Evolutionary conservation across 2,888 invertebrate species (phyloP), one percentile per base, ranked within the genome.

Genomic region (Drosophila nr. perissopoda): DNA sequence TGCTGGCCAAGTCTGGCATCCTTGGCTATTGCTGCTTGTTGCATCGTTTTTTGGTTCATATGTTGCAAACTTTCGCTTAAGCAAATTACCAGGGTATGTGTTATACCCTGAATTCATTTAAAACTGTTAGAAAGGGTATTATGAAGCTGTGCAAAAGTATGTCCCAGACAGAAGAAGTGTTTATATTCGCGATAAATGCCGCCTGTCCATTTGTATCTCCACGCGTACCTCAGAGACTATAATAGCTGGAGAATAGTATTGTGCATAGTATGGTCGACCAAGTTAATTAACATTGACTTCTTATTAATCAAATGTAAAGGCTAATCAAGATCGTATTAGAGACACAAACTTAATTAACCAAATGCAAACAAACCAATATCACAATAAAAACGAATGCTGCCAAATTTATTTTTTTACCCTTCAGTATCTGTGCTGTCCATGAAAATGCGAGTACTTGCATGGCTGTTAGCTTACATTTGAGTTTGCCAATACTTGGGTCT

Each of bases 61-160:
- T 88, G 87, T 70, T 75, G 81, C 78, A 81, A 69, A 71, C 68
- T 80, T 86, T 80, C 75, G 81, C 74, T 85, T 86, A 88, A 88
- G 84, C 89, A 85, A 85, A 85, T 88, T 88, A 87, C 89, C 83
- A 74, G 61, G 53, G 58, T 60, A 21, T 57, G 53, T 34, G 42
- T 8, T 25, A 45, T 45, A 45, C 7, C 45, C 45, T 45, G 4
- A 16, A 45, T 45, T 16, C 2, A 45, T 16, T 25, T 25, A 16
- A 25, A 45, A 7, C 45, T 45, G 1, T 8, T 2, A 45, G 16
- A 25, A 8, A 13, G 21, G 21, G 21, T 45, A 45, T 25, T 16
- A 16, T 25, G 45, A 8, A 25, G 21, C 21, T 16, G 16, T 45
- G 45, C 25, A 16, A 45, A 13, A 21, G 45, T 21, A 7, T 21